Evolutionary conservation across 2,113 vertebrate genomes (phyloP).

Genomic region (Podiceps cristatus): DNA sequence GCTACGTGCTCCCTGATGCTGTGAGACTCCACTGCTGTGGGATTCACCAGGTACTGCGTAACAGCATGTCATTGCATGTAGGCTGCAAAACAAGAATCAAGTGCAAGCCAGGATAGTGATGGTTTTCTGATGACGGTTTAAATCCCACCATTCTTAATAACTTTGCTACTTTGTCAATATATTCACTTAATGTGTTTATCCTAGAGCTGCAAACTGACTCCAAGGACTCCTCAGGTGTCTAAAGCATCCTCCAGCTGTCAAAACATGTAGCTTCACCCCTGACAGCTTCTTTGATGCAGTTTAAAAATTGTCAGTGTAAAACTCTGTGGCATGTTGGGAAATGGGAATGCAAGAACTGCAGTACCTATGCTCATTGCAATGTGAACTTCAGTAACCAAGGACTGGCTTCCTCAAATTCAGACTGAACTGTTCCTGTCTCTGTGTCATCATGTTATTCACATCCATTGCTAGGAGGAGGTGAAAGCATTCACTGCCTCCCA

Average conservation of each 20-base stretch:
- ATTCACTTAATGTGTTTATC: neutral
- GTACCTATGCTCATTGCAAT: neutral
- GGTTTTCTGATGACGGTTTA: neutral
- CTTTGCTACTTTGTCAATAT: neutral
- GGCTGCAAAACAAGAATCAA: neutral
- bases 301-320: neutral
- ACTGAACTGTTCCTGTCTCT: neutral
- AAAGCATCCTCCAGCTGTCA: neutral
- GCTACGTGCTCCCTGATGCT: neutral
- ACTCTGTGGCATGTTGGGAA: neutral
- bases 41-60: neutral
- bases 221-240: neutral
- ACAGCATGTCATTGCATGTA: neutral
- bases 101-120: neutral
- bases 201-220: neutral
- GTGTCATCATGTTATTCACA: neutral
- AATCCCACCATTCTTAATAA: neutral
- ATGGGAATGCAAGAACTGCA: neutral
- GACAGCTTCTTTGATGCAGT: neutral
- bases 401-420: neutral
- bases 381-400: neutral
- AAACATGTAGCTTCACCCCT: neutral
- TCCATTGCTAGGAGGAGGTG: neutral
- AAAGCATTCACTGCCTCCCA: neutral
- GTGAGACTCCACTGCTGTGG: neutral